Conservation (phyloP, 2,888 invertebrate species). For the Eudasyphora cyanicolor region DNA sequence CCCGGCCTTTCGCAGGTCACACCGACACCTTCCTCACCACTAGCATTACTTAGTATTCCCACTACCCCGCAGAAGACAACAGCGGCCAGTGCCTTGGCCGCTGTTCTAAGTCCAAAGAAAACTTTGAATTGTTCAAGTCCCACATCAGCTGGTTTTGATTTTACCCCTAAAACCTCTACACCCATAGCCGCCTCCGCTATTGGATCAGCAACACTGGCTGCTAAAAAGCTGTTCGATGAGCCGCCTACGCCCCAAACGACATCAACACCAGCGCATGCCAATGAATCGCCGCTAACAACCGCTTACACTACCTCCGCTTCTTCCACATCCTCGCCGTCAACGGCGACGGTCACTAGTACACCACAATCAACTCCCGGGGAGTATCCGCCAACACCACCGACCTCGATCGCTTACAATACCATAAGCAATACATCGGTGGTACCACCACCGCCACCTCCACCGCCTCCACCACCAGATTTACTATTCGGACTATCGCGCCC, state of each 20-base stretch:
- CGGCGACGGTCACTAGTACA: conserved; percentile 72
- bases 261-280: too few species aligned
- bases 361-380: conserved; percentile 46
- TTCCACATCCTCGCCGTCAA: conserved; percentile 70
- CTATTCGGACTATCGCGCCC: conserved; percentile 67
- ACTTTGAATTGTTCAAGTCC: conserved; percentile 67
- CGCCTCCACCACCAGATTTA: conserved; percentile 76
- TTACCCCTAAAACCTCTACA: conserved; percentile 65
- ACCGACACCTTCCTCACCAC: conserved; percentile 9
- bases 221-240: conserved; percentile 13
- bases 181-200: conserved; percentile 39
- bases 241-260: too few species aligned
- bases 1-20: conserved; percentile 38
- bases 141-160: conserved; percentile 68
- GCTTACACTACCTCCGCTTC: conserved; percentile 45
- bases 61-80: conserved; percentile 17
- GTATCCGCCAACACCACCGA: conserved; percentile 36
- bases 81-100: conserved; percentile 51
- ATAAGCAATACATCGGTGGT: conserved; percentile 60
- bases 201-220: conserved; percentile 50
- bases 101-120: conserved; percentile 74
- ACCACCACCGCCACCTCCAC: conserved; percentile 72
- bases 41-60: conserved; percentile 34
- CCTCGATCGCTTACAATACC: conserved; percentile 51
- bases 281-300: conserved; percentile 21